Conservation (phyloP, 2,797 vertebrate species). For the Tauraco hartlaubi region DNA sequence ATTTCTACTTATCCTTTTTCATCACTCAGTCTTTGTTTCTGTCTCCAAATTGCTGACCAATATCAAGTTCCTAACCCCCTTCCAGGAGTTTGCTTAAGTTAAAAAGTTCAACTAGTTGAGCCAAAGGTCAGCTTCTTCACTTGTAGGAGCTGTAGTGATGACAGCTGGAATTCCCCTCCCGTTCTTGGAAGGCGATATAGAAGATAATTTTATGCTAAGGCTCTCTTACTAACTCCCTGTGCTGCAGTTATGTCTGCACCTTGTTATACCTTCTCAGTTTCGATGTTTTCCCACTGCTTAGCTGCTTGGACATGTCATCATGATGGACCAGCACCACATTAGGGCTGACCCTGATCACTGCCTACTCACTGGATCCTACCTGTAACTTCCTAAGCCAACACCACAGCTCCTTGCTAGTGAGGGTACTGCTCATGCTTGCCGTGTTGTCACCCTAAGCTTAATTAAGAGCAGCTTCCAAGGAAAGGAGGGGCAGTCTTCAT, state of each 20-base stretch:
- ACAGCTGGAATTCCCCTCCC: background rate
- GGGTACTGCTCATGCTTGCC: background rate
- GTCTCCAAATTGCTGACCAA: background rate
- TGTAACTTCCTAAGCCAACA: background rate
- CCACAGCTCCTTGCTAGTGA: background rate
- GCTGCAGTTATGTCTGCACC: background rate
- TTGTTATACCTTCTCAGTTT: background rate
- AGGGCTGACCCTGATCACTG: background rate
- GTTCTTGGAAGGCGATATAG: background rate
- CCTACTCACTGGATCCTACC: background rate
- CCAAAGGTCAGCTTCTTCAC: background rate
- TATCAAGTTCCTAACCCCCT: background rate
- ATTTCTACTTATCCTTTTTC: background rate
- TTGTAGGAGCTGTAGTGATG: background rate
- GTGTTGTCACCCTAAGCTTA: background rate
- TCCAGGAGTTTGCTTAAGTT: background rate
- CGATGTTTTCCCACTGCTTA: background rate
- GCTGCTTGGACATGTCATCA: background rate
- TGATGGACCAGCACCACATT: background rate
- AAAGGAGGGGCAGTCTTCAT: background rate
- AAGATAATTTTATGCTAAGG: background rate
- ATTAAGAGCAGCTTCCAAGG: background rate
- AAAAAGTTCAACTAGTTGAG: background rate
- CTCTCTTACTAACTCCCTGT: background rate
- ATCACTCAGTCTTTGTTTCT: background rate